Base-by-base conservation (phyloP, 92 coral and sea anemone genomes). In the Epizoanthus ramosus region DNA sequence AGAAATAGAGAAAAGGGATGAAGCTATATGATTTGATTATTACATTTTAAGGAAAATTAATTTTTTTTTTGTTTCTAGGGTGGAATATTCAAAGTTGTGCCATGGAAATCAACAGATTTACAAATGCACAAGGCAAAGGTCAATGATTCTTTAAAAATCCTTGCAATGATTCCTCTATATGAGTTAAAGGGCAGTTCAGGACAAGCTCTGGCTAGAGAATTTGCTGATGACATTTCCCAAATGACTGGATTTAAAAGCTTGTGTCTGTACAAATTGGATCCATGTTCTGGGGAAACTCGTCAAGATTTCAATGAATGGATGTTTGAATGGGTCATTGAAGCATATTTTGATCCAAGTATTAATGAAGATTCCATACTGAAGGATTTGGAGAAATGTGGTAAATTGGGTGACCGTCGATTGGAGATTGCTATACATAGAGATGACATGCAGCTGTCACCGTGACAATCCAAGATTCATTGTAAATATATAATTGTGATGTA, bases 251-350 rank as follows among this genome's bases (percentile, higher is more conserved):
- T 92, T 72, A 64, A 83, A 68, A 89, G 94, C 71, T 83, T 81
- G 23, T 89, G 92, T 85, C 79, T 92, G 43, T 96, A 92, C 71
- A 85, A 85, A 87, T 56, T 94, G 60, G 91, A 94, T 80, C 73
- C 65, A 2, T 35, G 91, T 80, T 90, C 94, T 43, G 97, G 94
- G 19, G 87, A 87, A 37, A 37, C 43, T 37, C 43, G 43, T 3
- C 43, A 37, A 2, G 73, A 57, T 17, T 70, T 54, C 4, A 82
- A 65, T 19, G 93, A 85, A 7, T 88, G 93, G 92, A 85, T 88
- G 56, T 96, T 81, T 45, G 82, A 83, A 19, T 96, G 98, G 97
- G 89, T 94, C 16, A 85, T 96, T 63, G 99, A 96, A 33, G 99
- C 85, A 23, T 92, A 84, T 79, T 88, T 92, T 63, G 86, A 85